Base-by-base conservation (phyloP, 2,888 invertebrate genomes). In the Lasiommata megera region DNA sequence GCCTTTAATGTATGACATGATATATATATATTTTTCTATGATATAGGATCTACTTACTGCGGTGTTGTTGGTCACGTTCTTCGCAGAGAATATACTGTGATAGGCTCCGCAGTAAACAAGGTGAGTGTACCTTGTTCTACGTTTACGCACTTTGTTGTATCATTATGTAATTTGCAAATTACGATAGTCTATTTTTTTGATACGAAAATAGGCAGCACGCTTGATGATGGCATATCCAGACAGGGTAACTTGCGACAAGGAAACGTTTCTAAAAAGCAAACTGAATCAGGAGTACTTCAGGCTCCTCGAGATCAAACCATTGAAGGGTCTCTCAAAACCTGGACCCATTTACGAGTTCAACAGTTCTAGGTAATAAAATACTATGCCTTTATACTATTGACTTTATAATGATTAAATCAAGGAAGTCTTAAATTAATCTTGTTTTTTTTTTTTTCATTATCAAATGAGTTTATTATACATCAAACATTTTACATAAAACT, bases 51-150 rank as follows among this genome's bases (percentile, higher is more conserved):
- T 61, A 93, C 94, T 0, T 95, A 95, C 70, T 95, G 95, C 71
- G 95, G 95, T 0, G 93, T 95, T 0, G 93, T 95, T 11, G 96
- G 95, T 0, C 95, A 95, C 70, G 86, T 92, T 17, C 80, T 94
- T 41, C 82, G 95, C 29, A 91, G 94, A 67, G 95, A 95, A 76
- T 95, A 95, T 68, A 95, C 95, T 0, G 94, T 94, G 0, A 95
- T 95, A 47, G 94, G 95, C 38, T 84, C 93, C 58, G 91, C 93
- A 7, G 95, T 95, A 0, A 95, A 95, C 71, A 94, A 94, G 86
- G 86, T 82, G 66, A 36, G 36, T 12, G 36, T 36, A 36, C n/a
- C n/a, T n/a, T n/a, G n/a, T n/a, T n/a, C n/a, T n/a, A n/a, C n/a
- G n/a, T n/a, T n/a, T n/a, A n/a, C n/a, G n/a, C n/a, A n/a, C n/a